phyloP scores from a whole-genome alignment of 1,140 invertebrate genomes.

The Drosophila serrata region DNA sequence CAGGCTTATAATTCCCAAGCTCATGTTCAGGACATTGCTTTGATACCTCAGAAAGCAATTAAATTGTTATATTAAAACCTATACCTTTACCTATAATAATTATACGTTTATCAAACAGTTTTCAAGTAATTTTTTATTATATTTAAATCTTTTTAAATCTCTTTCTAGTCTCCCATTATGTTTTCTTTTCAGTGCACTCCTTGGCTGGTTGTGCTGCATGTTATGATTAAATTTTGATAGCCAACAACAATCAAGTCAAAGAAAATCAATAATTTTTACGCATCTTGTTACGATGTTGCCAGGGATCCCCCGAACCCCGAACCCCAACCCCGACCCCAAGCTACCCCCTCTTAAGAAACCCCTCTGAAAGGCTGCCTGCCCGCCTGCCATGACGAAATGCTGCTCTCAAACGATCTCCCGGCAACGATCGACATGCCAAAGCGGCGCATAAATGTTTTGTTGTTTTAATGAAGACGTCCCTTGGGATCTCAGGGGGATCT shows the following conservation, averaged over 20 bases:
- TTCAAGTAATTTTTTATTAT: background rate
- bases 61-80: background rate
- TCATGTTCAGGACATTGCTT: background rate
- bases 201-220: constrained; percentile 62
- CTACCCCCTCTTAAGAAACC: background rate
- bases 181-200: constrained; percentile 1
- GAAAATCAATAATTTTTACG: constrained; percentile 85
- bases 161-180: no score
- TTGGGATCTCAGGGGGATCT: constrained; percentile 42
- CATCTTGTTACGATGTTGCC: constrained; percentile 81
- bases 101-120: no score
- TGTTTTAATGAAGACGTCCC: constrained; percentile 84
- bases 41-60: background rate
- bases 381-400: constrained; percentile 56
- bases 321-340: background rate
- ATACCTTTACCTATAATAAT: no score
- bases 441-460: constrained; percentile 84
- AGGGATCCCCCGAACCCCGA: background rate
- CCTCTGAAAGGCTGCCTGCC: constrained; percentile 14
- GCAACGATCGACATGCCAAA: constrained; percentile 73
- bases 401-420: constrained; percentile 42
- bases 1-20: background rate
- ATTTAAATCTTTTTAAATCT: background rate
- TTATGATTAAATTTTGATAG: constrained; percentile 85
- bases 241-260: constrained; percentile 83